Evolutionary conservation across 2,797 vertebrate species (phyloP).

Genomic region (Coilia nasus): DNA sequence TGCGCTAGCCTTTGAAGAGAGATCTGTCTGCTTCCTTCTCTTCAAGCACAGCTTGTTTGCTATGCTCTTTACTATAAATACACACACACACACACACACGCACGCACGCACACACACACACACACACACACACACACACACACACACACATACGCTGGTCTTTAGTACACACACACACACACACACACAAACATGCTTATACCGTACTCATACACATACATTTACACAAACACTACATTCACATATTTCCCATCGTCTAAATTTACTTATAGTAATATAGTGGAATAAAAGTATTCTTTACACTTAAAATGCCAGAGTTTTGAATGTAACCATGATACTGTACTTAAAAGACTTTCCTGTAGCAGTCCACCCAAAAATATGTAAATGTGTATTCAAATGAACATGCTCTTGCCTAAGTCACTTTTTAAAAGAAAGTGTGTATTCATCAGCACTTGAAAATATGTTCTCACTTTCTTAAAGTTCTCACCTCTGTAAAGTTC

Average conservation of each 20-base stretch:
- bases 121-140: constrained; percentile 34
- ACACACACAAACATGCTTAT: constrained; percentile 32
- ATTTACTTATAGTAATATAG: neutral
- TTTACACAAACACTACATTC: constrained; percentile 31
- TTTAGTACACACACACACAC: constrained; percentile 26
- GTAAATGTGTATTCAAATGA: too few species aligned
- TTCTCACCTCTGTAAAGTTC: too few species aligned
- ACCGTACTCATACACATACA: neutral
- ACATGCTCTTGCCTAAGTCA: too few species aligned
- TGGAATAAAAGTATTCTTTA: neutral
- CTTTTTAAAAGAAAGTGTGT: too few species aligned
- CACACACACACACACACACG: constrained; percentile 36
- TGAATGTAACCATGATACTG: too few species aligned
- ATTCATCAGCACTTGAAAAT: too few species aligned
- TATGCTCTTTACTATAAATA: constrained; percentile 51
- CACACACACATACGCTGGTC: neutral
- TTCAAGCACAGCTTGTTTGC: constrained; percentile 48
- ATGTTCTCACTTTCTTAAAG: too few species aligned
- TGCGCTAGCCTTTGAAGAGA: constrained; percentile 55
- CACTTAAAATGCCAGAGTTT: neutral
- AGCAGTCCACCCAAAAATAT: too few species aligned
- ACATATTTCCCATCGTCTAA: neutral
- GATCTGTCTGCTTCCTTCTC: constrained; percentile 46
- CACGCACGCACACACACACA: neutral
- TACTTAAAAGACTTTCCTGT: too few species aligned